Evolutionary conservation across 30 jellyfish, hydroid and myxozoan species (phyloP), one percentile per base, ranked within the genome.

Genomic region (Nemopilema nomurai): DNA sequence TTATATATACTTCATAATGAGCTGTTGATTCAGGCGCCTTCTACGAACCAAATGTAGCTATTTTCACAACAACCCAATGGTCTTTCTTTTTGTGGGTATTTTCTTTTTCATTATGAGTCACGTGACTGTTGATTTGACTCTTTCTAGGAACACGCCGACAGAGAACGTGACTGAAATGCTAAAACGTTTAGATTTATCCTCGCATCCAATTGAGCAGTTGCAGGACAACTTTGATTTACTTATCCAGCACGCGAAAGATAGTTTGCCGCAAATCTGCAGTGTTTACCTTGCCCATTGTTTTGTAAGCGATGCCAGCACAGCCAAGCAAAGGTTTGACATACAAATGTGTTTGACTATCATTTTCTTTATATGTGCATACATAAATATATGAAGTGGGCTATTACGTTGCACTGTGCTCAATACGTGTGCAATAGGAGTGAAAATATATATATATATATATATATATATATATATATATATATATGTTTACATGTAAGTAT

Each of bases 201-300:
- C 66, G 22, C 49, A 49, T 20, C 17, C 66, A 24, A 71, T 16
- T 25, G 81, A 28, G 1, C 66, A 16, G 19, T 23, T 23, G 16
- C 4, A 26, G 29, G 27, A 49, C 51, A 74, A 41, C 25, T 27
- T 74, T n/a, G 72, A 50, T 19, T 51, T 17, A 16, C 72, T 74
- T 27, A 18, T 74, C 51, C 33, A 51, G 13, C 16, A 25, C 23
- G 85, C 85, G 17, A 26, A 26, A 0, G 85, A 74, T 22, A 74
- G 24, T 21, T 33, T 74, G 6, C 72, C 85, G 16, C 49, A 16
- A 4, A 49, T 49, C 25, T 49, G 85, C n/a, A 68, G 53, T 51
- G 26, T 68, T 13, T 74, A 74, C 74, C 16, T 51, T 4, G 27
- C 85, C 22, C 49, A 29, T 50, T 74, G 85, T 24, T 74, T 74